Conservation (phyloP, 1,140 invertebrate genomes). For the Lithobius niger region DNA sequence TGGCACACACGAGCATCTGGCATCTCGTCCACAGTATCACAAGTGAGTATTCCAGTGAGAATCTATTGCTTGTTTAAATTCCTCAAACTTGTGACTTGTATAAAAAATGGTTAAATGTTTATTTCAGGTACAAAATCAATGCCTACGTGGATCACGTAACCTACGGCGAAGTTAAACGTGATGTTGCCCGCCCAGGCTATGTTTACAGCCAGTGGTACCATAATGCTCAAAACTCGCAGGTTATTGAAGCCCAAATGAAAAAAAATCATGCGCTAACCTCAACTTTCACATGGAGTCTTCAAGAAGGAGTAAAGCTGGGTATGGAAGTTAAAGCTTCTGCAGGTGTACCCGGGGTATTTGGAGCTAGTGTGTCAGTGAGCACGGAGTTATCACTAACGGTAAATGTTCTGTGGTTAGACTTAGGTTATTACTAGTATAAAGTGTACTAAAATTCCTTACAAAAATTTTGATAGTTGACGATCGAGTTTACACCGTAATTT, state of each 20-base stretch:
- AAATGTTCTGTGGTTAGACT: no score
- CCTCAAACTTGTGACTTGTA: no score
- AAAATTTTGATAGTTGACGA: no score
- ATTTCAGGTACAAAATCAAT: no score
- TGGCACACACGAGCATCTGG: neutral
- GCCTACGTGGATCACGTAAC: no score
- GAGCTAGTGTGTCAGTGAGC: neutral
- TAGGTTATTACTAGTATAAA: no score
- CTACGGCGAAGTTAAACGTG: neutral
- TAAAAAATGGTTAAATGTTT: no score
- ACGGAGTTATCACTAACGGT: neutral
- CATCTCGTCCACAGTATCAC: neutral
- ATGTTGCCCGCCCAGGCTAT: neutral
- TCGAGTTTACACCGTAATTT: no score
- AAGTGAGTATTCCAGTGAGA: neutral
- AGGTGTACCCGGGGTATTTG: neutral
- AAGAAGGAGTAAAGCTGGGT: neutral
- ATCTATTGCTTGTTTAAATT: no score
- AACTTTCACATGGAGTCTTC: neutral
- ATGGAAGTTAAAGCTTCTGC: neutral
- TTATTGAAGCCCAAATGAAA: neutral
- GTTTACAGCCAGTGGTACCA: neutral
- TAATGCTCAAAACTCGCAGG: neutral
- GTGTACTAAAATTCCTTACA: no score
- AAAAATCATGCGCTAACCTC: neutral